A percentile compares a stretch with the other conserved stretches of the same genome.
Conservation (phyloP, 1,140 invertebrate species). For the Brachionus plicatilis region DNA sequence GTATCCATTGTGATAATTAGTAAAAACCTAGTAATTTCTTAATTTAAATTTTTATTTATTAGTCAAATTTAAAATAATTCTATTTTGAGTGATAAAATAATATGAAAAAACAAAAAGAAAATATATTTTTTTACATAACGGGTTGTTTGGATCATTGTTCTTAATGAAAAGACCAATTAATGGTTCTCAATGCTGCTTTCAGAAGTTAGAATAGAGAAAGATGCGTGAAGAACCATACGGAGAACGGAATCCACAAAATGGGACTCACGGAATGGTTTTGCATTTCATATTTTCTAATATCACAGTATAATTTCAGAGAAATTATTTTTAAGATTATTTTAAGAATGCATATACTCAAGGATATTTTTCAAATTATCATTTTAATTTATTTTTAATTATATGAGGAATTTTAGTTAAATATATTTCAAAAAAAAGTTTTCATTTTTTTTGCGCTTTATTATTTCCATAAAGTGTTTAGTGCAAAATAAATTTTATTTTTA, state of each 20-base stretch:
- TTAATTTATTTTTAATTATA: not conserved
- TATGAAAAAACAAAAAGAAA: too few relatives aligned
- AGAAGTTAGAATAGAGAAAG: too few relatives aligned
- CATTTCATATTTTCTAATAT: too few relatives aligned
- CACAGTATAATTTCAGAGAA: not conserved
- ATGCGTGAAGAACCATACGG: too few relatives aligned
- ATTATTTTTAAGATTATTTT: not conserved
- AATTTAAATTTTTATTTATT: not conserved
- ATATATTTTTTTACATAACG: too few relatives aligned
- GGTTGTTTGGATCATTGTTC: too few relatives aligned
- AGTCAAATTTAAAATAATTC: not conserved
- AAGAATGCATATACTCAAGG: not conserved
- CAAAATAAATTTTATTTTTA: not conserved
- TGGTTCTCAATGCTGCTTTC: too few relatives aligned
- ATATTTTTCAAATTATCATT: not conserved
- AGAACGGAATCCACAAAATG: too few relatives aligned
- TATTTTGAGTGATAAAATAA: not conserved
- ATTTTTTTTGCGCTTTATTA: not conserved
- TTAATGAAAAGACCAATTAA: too few relatives aligned
- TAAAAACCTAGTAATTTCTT: not conserved
- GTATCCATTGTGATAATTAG: slow-evolving; percentile 12
- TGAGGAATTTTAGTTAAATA: not conserved
- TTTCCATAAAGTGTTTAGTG: not conserved
- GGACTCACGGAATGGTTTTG: too few relatives aligned
- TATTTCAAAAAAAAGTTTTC: not conserved